Conservation (phyloP, 2,113 vertebrate species). For the Copsychus sechellarum region DNA sequence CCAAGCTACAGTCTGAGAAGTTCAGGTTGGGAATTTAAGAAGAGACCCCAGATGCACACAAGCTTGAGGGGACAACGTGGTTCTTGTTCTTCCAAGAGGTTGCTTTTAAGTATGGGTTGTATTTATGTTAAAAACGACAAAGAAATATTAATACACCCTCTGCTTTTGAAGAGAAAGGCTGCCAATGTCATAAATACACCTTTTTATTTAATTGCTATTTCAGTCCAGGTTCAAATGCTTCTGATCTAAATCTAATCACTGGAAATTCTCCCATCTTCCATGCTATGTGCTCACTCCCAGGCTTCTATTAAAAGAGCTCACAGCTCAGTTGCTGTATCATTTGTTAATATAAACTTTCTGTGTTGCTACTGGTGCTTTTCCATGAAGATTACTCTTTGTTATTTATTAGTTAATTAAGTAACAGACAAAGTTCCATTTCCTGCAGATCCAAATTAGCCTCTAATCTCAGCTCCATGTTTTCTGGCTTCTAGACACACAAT, state of each 20-base stretch:
- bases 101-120: background rate
- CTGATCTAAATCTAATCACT: background rate
- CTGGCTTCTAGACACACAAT: slow-evolving; percentile 3
- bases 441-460: slow-evolving; percentile 37
- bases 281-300: background rate
- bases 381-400: background rate
- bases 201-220: background rate
- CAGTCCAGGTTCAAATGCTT: background rate
- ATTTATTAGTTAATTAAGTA: slow-evolving; percentile 69
- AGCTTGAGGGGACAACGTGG: background rate
- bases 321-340: background rate
- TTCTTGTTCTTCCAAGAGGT: background rate
- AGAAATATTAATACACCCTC: background rate
- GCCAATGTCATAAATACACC: background rate
- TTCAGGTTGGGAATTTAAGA: background rate
- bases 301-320: background rate
- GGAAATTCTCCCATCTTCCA: background rate
- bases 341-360: slow-evolving; percentile 18
- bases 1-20: background rate
- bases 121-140: background rate
- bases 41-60: background rate
- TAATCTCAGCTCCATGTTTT: slow-evolving; percentile 28
- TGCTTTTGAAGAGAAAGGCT: background rate
- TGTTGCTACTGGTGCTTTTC: slow-evolving; percentile 6
- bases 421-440: slow-evolving; percentile 37